phyloP scores from a whole-genome alignment of 2,797 vertebrate species.

The Fringilla coelebs region DNA sequence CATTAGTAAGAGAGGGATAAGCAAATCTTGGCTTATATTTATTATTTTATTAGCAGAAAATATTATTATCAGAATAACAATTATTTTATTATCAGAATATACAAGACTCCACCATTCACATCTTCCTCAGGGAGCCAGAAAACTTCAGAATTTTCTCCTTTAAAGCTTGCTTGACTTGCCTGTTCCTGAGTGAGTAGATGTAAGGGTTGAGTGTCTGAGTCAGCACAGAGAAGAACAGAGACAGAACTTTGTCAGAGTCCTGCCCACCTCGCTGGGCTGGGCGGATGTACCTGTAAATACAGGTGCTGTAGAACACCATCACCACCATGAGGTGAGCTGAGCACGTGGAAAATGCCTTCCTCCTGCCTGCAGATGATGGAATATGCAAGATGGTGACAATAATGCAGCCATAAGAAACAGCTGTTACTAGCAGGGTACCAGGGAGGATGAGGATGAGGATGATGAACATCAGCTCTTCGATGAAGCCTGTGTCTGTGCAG shows the following conservation, averaged over 20 bases:
- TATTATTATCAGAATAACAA: no score
- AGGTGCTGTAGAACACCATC: not conserved
- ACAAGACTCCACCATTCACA: accelerated
- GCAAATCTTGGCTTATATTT: not conserved
- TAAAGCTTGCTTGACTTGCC: constrained; percentile 35
- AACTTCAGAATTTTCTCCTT: not conserved
- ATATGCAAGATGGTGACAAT: not conserved
- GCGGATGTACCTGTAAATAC: constrained; percentile 7
- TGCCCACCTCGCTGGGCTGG: not conserved
- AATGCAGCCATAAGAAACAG: not conserved
- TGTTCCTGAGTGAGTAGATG: constrained; percentile 56
- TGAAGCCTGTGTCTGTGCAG: not conserved
- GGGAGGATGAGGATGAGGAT: not conserved
- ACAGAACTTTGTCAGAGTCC: constrained; percentile 4
- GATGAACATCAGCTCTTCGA: not conserved
- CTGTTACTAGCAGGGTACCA: not conserved
- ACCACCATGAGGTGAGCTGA: constrained; percentile 30
- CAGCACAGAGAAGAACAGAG: constrained; percentile 13
- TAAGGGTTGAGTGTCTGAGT: not conserved
- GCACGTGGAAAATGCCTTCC: constrained; percentile 38
- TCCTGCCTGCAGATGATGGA: not conserved
- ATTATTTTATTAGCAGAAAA: no score
- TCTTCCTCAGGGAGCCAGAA: not conserved
- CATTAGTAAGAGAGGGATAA: not conserved
- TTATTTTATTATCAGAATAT: no score